Evolutionary conservation across 2,797 vertebrate genomes (phyloP).

Genomic region (Salarias fasciatus): DNA sequence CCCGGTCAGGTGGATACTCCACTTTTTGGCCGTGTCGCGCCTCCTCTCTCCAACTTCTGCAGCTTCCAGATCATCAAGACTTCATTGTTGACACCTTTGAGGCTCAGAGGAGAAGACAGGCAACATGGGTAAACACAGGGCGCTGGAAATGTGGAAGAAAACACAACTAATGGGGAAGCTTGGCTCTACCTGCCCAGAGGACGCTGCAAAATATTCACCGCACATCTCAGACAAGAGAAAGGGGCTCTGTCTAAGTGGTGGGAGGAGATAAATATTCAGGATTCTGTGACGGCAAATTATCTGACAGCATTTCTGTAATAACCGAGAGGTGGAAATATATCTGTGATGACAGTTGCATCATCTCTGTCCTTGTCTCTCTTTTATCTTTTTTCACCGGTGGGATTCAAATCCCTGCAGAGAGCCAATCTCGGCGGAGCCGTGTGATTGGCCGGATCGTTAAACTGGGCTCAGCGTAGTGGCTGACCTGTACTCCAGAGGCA

Average conservation of each 20-base stretch:
- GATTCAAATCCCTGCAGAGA: constrained; percentile 33
- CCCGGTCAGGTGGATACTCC: too few species aligned
- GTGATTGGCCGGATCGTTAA: constrained; percentile 21
- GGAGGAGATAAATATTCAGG: constrained; percentile 23
- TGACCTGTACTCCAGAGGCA: constrained; percentile 13
- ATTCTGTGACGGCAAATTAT: constrained; percentile 35
- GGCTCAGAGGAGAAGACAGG: too few species aligned
- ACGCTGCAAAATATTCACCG: constrained; percentile 24
- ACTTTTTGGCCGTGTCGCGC: constrained; percentile 83
- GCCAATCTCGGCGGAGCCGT: neutral
- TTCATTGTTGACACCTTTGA: too few species aligned
- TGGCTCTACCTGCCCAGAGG: neutral
- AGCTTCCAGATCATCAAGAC: constrained; percentile 85
- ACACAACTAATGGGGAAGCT: constrained; percentile 3
- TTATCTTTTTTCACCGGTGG: constrained; percentile 10
- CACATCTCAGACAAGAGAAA: constrained; percentile 25
- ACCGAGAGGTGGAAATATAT: constrained; percentile 13
- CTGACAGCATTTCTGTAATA: constrained; percentile 30
- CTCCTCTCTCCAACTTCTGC: constrained; percentile 89
- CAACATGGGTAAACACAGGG: neutral
- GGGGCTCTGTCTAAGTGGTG: constrained; percentile 1
- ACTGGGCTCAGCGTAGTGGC: neutral
- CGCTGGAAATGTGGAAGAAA: neutral
- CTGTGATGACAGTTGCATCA: constrained; percentile 20
- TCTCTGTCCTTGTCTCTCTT: constrained; percentile 1